Evolutionary conservation across 1,140 invertebrate genomes (phyloP), one percentile per base, ranked within the genome.

Genomic region (Atta colombica): DNA sequence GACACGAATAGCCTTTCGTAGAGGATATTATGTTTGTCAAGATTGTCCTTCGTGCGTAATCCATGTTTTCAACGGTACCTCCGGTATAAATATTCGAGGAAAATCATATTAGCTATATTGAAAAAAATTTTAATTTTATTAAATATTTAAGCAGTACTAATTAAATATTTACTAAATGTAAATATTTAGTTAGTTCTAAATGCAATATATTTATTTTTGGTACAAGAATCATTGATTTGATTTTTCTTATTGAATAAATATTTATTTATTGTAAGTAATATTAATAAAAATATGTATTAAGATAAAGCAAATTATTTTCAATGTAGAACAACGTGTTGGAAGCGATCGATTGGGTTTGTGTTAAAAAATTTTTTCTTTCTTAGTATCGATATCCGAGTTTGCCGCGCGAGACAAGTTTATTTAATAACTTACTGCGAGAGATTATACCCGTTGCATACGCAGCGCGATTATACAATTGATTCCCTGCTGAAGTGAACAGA

Each of bases 1-100:
- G 77, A 55, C 65, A 45, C 77, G 65, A 81, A 69, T 69, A 45
- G 65, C 28, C 65, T 69, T 55, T 71, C 61, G 45, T 25, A 63
- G n/a, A 16, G 14, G 77, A 39, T 61, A 28, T 55, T 80, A 18
- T 12, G 8, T 55, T 80, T 80, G 77, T 63, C 77, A 55, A 80
- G 77, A 80, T 80, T n/a, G 25, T 69, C 16, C 31, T 39, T 31
- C 31, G 31, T 25, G 51, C 14, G 25, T 60, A 25, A 55, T 39
- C 51, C 63, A 51, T 49, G 49, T 69, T 49, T 69, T 80, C 77
- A 45, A 80, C 45, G 16, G 77, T 53, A 31, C 31, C 3, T 69
- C 6, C 65, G 39, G 16, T 71, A 55, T 58, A 81, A 81, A 81
- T 81, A 81, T 39, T 71, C 49, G 61, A 18, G 18, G 28, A 45